These are phyloP conservation scores for Panurus biarmicus DNA, from an alignment of 2,113 vertebrate genomes.

Conservation along the genomic window DNA sequence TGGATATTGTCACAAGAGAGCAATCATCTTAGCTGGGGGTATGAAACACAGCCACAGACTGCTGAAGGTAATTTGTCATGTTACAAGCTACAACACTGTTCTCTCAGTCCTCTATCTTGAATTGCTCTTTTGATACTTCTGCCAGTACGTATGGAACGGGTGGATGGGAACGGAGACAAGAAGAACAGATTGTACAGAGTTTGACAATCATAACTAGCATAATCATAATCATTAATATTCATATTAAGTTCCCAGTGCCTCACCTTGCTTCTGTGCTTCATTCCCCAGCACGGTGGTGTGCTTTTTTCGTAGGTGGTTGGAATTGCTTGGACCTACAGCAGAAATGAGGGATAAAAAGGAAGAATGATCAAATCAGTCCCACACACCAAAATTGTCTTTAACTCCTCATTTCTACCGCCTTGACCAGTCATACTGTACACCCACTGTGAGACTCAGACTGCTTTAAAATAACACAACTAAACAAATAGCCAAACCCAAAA, in stretches of 20 bases:
- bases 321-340: neutral
- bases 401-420: neutral
- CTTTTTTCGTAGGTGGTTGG: neutral
- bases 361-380: neutral
- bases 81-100: neutral
- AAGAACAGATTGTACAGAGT: neutral
- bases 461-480: neutral
- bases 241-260: neutral
- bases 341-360: neutral
- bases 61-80: neutral
- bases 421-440: neutral
- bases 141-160: neutral
- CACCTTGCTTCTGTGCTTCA: neutral
- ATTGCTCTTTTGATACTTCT: neutral
- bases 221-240: neutral
- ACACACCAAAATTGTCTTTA: neutral
- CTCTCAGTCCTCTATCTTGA: neutral
- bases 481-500: neutral
- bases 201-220: neutral
- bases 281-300: neutral
- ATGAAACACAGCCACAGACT: neutral
- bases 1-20: neutral
- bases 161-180: accelerated
- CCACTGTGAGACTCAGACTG: neutral
- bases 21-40: neutral